Base-by-base conservation (phyloP, 2,797 vertebrate species). In the Manis javanica region DNA sequence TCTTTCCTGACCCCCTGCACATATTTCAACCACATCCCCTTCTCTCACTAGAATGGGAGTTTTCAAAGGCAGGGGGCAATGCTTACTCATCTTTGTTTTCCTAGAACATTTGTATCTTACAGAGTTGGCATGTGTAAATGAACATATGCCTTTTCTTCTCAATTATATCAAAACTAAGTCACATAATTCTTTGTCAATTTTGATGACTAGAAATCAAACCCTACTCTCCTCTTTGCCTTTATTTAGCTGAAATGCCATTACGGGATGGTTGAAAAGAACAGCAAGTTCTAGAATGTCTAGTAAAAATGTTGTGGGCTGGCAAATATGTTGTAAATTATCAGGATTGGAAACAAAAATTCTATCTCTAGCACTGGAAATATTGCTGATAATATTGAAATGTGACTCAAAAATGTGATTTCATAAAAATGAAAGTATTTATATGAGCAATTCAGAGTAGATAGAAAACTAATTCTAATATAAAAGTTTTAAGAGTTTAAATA, bases 91-190 rank as follows among this genome's bases (percentile, higher is more conserved):
- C 21, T 69, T 63, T 77, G 18, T 87, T 79, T 69, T 68, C 46
- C 23, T 3, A 69, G 49, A 84, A 69, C 15, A 7, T 57, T 89
- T 39, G 49, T 91, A 87, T 92, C 53, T 89, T 46, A 74, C 26
- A 89, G 59, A 92, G 46, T n/a, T 91, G 64, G 51, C 92, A 57
- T 34, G 24, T 71, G 66, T 42, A 91, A 83, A 51, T 61, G 68
- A 94, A 75, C 78, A 91, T 93, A 95, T 39, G 61, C 49, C 10
- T 92, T 95, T 94, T 90, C 57, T 77, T 93, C 81, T 95, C 81
- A 90, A 24, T 96, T 90, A 86, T 66, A 68, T 92, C 59, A 79
- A 31, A 16, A 92, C 10, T 87, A 59, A 66, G 7, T 83, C 68
- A 95, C 29, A 24, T 46, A 79, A 88, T 87, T 84, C n/a, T 93